Percentiles rank a stretch among this genome's conserved stretches.
phyloP scores from a whole-genome alignment of 2,888 invertebrate genomes.

The Drosophila koepferae region DNA sequence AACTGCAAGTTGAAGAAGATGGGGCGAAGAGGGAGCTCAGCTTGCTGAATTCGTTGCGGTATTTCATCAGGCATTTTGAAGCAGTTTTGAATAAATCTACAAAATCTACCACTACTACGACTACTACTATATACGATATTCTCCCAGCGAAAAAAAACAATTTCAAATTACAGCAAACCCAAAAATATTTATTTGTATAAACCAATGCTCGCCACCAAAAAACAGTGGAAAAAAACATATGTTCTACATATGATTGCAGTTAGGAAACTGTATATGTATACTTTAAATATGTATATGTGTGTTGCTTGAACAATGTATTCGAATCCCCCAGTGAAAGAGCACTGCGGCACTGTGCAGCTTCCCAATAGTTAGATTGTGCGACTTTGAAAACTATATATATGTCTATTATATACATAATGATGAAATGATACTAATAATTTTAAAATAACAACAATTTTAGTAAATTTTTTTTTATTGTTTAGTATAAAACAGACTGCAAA shows the following conservation, averaged over 20 bases:
- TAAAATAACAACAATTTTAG: too few relatives aligned
- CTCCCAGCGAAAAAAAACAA: slow-evolving; percentile 18
- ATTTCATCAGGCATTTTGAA: slow-evolving; percentile 39
- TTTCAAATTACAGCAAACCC: slow-evolving; percentile 21
- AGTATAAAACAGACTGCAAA: too few relatives aligned
- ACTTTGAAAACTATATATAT: neutral
- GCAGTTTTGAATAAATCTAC: slow-evolving; percentile 30
- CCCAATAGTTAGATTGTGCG: neutral
- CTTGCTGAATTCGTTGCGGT: slow-evolving; percentile 27
- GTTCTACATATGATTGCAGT: slow-evolving; percentile 2
- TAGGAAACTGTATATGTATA: neutral
- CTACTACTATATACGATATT: slow-evolving; percentile 4
- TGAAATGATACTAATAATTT: too few relatives aligned
- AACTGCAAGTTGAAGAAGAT: too few relatives aligned
- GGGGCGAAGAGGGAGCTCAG: slow-evolving; percentile 1
- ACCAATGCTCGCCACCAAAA: slow-evolving; percentile 1
- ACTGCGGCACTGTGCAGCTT: too few relatives aligned
- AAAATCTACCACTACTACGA: slow-evolving; percentile 17
- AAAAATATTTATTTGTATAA: slow-evolving; percentile 17
- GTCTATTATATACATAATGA: too few relatives aligned
- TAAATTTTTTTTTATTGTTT: too few relatives aligned
- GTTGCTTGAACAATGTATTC: neutral
- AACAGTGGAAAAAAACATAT: slow-evolving; percentile 3
- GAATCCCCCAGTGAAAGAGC: neutral
- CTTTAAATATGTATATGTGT: neutral